phyloP scores from a whole-genome alignment of 2,888 invertebrate species.

The Leucania comma region DNA sequence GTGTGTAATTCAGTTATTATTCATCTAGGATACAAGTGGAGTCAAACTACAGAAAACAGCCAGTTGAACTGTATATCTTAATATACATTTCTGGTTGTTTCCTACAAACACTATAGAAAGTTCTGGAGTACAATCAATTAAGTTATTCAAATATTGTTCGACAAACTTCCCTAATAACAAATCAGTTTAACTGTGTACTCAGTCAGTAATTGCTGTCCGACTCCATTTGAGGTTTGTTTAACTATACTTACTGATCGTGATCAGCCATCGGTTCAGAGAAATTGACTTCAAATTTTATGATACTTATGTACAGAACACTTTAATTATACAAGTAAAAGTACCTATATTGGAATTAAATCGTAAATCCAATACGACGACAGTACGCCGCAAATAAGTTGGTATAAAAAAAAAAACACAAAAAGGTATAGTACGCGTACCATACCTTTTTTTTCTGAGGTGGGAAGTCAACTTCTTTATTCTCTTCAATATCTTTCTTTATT shows the following conservation, averaged over 20 bases:
- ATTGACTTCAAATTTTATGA: background rate
- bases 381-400: too few species aligned
- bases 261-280: background rate
- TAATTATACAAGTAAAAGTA: background rate
- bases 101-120: constrained; percentile 31
- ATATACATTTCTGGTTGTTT: constrained; percentile 7
- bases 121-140: constrained; percentile 48
- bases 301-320: background rate
- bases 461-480: too few species aligned
- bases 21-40: background rate
- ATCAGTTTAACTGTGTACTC: constrained; percentile 42
- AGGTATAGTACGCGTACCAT: too few species aligned
- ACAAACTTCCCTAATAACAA: constrained; percentile 53
- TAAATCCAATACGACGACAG: background rate
- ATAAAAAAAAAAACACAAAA: too few species aligned
- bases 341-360: background rate
- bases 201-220: constrained; percentile 42
- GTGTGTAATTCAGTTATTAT: too few species aligned
- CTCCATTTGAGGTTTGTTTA: constrained; percentile 10
- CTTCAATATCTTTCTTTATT: too few species aligned
- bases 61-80: constrained; percentile 5
- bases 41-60: background rate
- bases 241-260: constrained; percentile 26
- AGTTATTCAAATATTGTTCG: constrained; percentile 59
- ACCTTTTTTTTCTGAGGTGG: too few species aligned